A percentile compares a stretch with the other conserved stretches of the same genome.
Conservation (phyloP, 1,140 invertebrate genomes). For the Zaprionus nigranus region DNA sequence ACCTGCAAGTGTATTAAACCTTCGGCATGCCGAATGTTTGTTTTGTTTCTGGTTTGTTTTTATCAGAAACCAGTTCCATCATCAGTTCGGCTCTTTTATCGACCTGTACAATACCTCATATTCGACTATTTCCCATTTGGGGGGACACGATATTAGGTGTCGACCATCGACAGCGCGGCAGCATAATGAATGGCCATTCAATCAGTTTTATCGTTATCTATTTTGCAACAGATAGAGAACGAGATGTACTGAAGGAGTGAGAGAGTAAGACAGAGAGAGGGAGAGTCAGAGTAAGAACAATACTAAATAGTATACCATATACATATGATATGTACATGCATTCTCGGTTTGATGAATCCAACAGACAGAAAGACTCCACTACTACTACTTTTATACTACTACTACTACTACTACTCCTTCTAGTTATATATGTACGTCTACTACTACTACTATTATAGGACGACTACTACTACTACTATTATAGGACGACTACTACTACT, state of each 20-base stretch:
- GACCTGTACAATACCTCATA: background rate
- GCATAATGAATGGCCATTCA: constrained; percentile 1
- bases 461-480: no score
- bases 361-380: no score
- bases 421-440: no score
- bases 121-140: background rate
- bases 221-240: background rate
- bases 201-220: constrained; percentile 5
- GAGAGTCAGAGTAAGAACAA: no score
- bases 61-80: background rate
- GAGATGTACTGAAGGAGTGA: background rate
- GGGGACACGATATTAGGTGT: background rate
- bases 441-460: no score
- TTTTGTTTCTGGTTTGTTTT: background rate
- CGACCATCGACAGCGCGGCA: background rate
- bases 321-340: background rate
- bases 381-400: no score
- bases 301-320: background rate
- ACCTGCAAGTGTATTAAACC: no score
- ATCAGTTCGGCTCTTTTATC: background rate
- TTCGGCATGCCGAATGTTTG: no score
- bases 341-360: background rate
- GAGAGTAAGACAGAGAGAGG: no score
- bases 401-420: no score
- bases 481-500: no score